phyloP scores from a whole-genome alignment of 2,888 invertebrate species.

The Eupithecia subumbrata region DNA sequence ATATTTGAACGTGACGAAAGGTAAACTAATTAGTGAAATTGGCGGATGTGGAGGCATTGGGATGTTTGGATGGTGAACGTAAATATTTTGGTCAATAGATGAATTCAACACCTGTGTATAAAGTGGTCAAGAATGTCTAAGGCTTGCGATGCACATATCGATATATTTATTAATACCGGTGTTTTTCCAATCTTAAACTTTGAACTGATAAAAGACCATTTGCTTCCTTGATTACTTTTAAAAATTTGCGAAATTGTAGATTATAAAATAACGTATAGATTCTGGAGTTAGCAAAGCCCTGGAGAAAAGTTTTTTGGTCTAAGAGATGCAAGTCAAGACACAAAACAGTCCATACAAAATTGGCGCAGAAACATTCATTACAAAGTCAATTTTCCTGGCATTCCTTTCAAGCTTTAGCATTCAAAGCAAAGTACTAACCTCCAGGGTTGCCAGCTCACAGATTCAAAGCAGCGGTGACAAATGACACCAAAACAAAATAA shows the following conservation, averaged over 20 bases:
- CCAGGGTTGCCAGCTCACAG: not conserved
- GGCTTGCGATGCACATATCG: not conserved
- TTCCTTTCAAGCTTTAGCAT: slow-evolving; percentile 6
- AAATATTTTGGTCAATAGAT: slow-evolving; percentile 26
- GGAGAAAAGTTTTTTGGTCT: not conserved
- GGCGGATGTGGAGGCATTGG: slow-evolving; percentile 33
- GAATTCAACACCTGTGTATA: not conserved
- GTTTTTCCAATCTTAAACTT: not conserved
- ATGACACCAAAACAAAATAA: slow-evolving; percentile 34
- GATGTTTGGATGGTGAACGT: slow-evolving; percentile 26
- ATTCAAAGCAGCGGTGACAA: slow-evolving; percentile 20
- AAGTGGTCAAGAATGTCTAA: not conserved
- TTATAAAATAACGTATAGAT: not conserved
- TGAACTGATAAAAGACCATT: no score
- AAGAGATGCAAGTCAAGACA: not conserved
- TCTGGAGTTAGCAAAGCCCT: not conserved
- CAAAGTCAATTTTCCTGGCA: slow-evolving; percentile 8
- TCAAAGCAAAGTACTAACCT: not conserved
- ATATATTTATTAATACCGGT: not conserved
- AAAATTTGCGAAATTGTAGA: not conserved
- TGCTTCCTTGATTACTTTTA: not conserved
- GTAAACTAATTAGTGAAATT: slow-evolving; percentile 36
- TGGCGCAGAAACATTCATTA: not conserved
- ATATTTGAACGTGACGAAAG: slow-evolving; percentile 35
- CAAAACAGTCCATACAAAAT: not conserved